phyloP scores from a whole-genome alignment of 2,797 vertebrate genomes.

The Euphonia xanthogaster region DNA sequence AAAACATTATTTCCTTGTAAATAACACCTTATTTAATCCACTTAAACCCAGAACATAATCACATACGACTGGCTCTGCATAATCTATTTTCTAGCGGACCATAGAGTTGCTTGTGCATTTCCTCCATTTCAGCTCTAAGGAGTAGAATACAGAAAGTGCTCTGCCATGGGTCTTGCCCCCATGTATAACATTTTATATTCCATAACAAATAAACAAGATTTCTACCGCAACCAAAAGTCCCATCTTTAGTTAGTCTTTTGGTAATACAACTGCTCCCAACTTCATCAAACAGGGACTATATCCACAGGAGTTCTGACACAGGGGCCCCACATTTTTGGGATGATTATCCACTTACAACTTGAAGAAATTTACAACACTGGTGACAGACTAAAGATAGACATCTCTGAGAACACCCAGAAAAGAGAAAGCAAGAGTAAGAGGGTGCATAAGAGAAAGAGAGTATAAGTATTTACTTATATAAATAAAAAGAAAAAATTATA shows the following conservation, averaged over 20 bases:
- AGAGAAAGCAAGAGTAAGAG: neutral
- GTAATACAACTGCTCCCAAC: neutral
- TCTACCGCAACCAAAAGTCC: neutral
- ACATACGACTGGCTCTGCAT: neutral
- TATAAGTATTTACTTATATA: neutral
- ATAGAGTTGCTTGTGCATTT: neutral
- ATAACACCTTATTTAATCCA: slow-evolving; percentile 59
- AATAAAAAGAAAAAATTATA: neutral
- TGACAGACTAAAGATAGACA: neutral
- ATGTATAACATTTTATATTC: neutral
- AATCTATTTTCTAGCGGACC: neutral
- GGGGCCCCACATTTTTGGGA: rapidly evolving
- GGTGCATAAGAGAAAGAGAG: rapidly evolving
- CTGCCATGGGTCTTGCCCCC: neutral
- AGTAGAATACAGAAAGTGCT: neutral
- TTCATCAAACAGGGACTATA: neutral
- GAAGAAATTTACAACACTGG: neutral
- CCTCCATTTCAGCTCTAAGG: neutral
- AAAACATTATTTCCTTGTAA: slow-evolving; percentile 79
- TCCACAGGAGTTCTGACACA: neutral
- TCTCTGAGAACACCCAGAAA: neutral
- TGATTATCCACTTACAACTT: neutral
- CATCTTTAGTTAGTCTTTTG: neutral
- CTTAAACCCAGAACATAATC: slow-evolving; percentile 51
- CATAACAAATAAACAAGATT: neutral